Evolutionary conservation across 2,797 vertebrate genomes (phyloP).

Genomic region (Xiphorhynchus erythropygius): DNA sequence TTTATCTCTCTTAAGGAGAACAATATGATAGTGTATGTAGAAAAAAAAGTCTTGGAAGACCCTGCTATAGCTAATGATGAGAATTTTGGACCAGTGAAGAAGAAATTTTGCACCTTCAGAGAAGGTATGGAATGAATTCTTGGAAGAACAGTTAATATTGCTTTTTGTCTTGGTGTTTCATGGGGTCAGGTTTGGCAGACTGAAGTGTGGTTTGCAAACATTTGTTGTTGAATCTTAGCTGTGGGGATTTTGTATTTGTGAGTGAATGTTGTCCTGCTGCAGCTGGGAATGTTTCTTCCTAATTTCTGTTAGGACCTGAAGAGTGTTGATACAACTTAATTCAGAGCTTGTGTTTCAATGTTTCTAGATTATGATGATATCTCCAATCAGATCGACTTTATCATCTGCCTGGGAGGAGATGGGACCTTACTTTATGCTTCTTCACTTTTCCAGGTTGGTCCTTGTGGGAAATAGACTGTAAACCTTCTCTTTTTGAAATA

Average conservation of each 20-base stretch:
- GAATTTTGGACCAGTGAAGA: constrained; percentile 87
- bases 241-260: not conserved
- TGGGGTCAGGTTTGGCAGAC: not conserved
- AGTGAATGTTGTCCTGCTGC: not conserved
- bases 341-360: not conserved
- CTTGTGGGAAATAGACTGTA: not conserved
- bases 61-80: constrained; percentile 89
- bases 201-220: not conserved
- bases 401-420: constrained; percentile 94
- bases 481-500: not conserved
- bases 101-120: constrained; percentile 95
- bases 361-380: constrained; percentile 90
- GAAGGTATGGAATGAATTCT: constrained; percentile 80
- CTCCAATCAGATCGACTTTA: constrained; percentile 92
- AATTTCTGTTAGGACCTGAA: not conserved
- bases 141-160: not conserved
- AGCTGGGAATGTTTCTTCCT: not conserved
- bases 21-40: constrained; percentile 95
- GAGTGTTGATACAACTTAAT: not conserved
- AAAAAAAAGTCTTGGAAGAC: constrained; percentile 95
- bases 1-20: constrained; percentile 78
- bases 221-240: not conserved
- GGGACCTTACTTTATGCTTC: constrained; percentile 93
- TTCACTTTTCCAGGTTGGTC: constrained; percentile 90
- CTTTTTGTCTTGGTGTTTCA: not conserved